Evolutionary conservation across 2,113 vertebrate species (phyloP).

Genomic region (Lepidothrix coronata): DNA sequence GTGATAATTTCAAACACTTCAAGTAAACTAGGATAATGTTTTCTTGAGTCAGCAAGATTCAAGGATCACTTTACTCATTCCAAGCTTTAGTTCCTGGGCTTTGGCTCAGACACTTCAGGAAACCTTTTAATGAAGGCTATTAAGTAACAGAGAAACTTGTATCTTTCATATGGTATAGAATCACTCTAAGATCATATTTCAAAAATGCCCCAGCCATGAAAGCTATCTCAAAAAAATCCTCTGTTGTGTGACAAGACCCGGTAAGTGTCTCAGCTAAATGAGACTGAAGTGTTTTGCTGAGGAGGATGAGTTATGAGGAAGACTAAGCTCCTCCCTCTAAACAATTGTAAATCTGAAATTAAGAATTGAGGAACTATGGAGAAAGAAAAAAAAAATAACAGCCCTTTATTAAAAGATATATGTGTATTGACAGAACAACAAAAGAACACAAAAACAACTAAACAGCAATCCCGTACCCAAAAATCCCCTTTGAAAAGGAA

Average conservation of each 20-base stretch:
- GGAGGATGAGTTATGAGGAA: too few species aligned
- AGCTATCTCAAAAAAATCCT: not conserved
- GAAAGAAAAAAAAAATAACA: too few species aligned
- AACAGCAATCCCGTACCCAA: too few species aligned
- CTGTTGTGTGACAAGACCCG: rapidly evolving
- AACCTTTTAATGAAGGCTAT: not conserved
- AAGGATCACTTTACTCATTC: not conserved
- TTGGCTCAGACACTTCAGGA: not conserved
- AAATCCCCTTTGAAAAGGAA: too few species aligned
- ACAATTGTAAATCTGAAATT: too few species aligned
- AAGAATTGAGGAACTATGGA: too few species aligned
- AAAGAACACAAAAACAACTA: too few species aligned
- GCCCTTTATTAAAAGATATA: too few species aligned
- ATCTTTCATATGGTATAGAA: not conserved
- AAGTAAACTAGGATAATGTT: not conserved
- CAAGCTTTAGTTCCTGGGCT: not conserved
- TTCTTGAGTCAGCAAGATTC: not conserved
- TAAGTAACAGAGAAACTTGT: not conserved
- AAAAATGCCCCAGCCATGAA: not conserved
- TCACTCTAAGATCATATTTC: not conserved
- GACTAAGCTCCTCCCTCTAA: too few species aligned
- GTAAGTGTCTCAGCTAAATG: too few species aligned
- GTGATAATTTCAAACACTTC: not conserved
- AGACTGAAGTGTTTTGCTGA: too few species aligned
- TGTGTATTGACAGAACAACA: too few species aligned